These are phyloP conservation scores for Aphelenchoides fujianensis DNA, from an alignment of 1,140 invertebrate genomes.

Conservation along the genomic window DNA sequence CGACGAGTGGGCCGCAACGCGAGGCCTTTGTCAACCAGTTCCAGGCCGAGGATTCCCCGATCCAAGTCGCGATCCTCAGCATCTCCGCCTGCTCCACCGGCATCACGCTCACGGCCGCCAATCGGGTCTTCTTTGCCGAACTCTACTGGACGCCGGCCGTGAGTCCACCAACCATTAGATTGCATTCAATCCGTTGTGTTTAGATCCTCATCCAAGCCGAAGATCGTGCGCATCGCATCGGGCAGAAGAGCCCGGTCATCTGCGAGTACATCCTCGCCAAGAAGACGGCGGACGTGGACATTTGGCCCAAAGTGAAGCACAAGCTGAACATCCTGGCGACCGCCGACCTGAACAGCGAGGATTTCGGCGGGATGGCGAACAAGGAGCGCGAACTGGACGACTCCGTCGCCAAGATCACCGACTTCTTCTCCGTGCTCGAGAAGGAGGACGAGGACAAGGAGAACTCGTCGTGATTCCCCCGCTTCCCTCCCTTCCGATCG, in stretches of 20 bases:
- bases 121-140: constrained; percentile 88
- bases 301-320: constrained; percentile 69
- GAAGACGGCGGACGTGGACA: constrained; percentile 82
- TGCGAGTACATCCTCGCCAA: constrained; percentile 78
- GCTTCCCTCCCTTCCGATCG: too few species aligned
- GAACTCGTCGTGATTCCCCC: too few species aligned
- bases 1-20: constrained; percentile 69
- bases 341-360: constrained; percentile 44
- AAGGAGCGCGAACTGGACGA: background rate
- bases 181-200: constrained; percentile 21
- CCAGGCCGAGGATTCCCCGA: constrained; percentile 71
- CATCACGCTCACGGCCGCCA: constrained; percentile 85
- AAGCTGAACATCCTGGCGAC: constrained; percentile 50
- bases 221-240: constrained; percentile 88
- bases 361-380: constrained; percentile 7
- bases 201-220: constrained; percentile 86
- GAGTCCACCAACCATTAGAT: constrained; percentile 55
- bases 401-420: constrained; percentile 13
- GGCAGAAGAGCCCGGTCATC: constrained; percentile 74
- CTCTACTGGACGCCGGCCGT: constrained; percentile 96
- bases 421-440: constrained; percentile 18
- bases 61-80: constrained; percentile 78
- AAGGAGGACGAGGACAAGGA: too few species aligned
- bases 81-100: constrained; percentile 82
- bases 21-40: constrained; percentile 75